Evolutionary conservation across 2,888 invertebrate genomes (phyloP).

Genomic region (Nomada goodeniana): DNA sequence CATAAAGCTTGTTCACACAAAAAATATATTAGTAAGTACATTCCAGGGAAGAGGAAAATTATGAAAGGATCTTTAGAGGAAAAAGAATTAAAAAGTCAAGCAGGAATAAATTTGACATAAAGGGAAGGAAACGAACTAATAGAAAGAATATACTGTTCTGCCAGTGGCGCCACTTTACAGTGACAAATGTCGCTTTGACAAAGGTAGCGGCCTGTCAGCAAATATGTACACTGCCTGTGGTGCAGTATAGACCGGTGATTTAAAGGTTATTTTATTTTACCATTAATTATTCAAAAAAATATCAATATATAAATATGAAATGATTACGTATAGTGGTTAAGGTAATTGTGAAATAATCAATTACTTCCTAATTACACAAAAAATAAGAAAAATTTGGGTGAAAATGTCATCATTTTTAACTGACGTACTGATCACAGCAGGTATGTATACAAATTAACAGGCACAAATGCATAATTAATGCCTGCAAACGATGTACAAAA

Average conservation of each 20-base stretch:
- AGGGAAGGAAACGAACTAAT: too few species aligned
- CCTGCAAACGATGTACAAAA: not conserved
- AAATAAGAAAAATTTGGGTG: not conserved
- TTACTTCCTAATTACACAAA: not conserved
- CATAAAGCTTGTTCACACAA: too few species aligned
- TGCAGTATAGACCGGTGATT: not conserved
- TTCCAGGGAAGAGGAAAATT: too few species aligned
- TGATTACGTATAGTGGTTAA: not conserved
- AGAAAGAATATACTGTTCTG: too few species aligned
- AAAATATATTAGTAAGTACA: too few species aligned
- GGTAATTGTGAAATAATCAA: not conserved
- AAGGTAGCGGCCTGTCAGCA: not conserved
- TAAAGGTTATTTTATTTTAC: conserved; percentile 20
- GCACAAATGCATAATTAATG: not conserved
- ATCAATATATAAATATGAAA: not conserved
- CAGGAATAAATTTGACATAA: too few species aligned
- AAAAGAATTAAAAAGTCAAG: too few species aligned
- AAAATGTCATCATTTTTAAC: conserved; percentile 78
- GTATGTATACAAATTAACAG: conserved; percentile 57
- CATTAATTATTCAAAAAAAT: not conserved
- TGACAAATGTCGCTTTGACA: not conserved
- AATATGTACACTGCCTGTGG: not conserved
- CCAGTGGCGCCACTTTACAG: not conserved
- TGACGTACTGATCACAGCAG: conserved; percentile 74
- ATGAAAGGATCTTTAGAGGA: too few species aligned